Base-by-base conservation (phyloP, 2,888 invertebrate species). In the Epistrophe grossulariae region DNA sequence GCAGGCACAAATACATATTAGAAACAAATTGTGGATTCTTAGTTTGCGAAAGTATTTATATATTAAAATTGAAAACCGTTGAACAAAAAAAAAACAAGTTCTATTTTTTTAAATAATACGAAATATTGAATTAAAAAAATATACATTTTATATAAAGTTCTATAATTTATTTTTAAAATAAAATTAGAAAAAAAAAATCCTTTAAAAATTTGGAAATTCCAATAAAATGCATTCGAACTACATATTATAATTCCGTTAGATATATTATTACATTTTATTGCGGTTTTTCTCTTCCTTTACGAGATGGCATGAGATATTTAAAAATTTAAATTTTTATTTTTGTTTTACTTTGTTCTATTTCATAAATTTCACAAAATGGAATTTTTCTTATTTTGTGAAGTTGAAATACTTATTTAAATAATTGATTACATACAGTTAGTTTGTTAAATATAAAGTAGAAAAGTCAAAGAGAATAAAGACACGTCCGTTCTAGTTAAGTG, bases 1-100 rank as follows among this genome's bases (percentile, higher is more conserved):
- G 76, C 80, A 84, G 84, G 80, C 72, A 84, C 81, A 78, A 68
- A 62, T 73, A 77, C 72, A n/a, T 70, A 77, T 24, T 24, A 57
- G 28, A 50, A 52, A 38, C 45, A 57, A 52, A 66, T 78, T 52
- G 38, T 84, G 76, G 76, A 84, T 84, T 76, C 76, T 71, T 76
- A 80, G 80, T 84, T 84, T 80, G 71, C 40, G 2, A 40, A 59
- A 38, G 52, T 13, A 43, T n/a, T n/a, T n/a, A n/a, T n/a, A n/a
- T n/a, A n/a, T 24, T 31, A 13, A 40, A 59, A 38, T 38, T 68
- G 45, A 68, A 77, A 55, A 24, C n/a, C 38, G 13, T 76, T 74
- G 5, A 45, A 35, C 10, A 45, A 13, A 35, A 6, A 5, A 11
- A 24, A 24, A 24, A 24, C n/a, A n/a, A 31, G 0, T 55, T 55